A percentile compares a stretch with the other conserved stretches of the same genome.
These are phyloP conservation scores for Megalopta genalis DNA, from an alignment of 1,140 invertebrate genomes.

Conservation along the genomic window DNA sequence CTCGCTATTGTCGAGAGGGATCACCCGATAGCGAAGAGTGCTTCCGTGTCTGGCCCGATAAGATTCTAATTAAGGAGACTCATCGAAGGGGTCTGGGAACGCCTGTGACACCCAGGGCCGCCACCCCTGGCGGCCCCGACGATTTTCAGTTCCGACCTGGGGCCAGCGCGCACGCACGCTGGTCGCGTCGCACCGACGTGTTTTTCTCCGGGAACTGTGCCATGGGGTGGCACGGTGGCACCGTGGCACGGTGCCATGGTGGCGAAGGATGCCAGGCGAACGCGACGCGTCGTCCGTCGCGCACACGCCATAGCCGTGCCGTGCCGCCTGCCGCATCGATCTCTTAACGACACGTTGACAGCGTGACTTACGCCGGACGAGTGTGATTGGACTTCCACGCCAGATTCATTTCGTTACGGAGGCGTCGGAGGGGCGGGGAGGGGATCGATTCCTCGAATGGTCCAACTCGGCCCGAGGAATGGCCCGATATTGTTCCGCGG, in stretches of 20 bases:
- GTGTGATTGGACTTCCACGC: slow-evolving; percentile 1
- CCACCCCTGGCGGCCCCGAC: neutral
- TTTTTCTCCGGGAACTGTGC: neutral
- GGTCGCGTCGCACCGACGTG: neutral
- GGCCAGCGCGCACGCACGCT: neutral
- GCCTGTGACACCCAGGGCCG: neutral
- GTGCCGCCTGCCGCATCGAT: neutral
- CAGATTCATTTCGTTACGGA: neutral
- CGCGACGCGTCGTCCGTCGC: no score
- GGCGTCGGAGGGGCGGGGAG: no score
- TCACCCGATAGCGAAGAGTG: neutral
- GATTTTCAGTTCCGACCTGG: neutral
- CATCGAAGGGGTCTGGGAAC: neutral
- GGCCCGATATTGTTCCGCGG: neutral
- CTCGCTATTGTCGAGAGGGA: neutral
- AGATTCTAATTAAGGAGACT: slow-evolving; percentile 10
- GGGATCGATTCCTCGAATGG: neutral
- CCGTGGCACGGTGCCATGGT: no score
- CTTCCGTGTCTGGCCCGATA: neutral
- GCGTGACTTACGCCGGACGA: slow-evolving; percentile 8
- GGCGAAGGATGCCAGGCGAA: no score
- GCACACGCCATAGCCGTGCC: no score
- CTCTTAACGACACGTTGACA: slow-evolving; percentile 3
- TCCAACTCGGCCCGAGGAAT: neutral
- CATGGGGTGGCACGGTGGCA: neutral